Percentiles rank a stretch among this genome's conserved stretches.
Evolutionary conservation across 1,140 invertebrate genomes (phyloP).

Genomic region (Oryzaephilus surinamensis): DNA sequence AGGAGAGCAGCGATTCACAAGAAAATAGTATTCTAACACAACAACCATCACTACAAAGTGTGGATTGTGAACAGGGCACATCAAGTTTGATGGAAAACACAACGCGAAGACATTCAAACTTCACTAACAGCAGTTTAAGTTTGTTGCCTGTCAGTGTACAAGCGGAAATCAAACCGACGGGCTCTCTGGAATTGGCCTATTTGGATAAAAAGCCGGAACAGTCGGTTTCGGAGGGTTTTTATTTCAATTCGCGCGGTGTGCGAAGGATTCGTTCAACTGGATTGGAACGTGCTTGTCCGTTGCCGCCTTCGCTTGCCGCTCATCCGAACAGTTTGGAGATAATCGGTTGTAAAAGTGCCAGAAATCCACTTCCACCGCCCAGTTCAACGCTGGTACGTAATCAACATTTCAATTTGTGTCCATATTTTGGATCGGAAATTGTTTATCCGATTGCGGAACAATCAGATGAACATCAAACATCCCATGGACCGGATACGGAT

Average conservation of each 20-base stretch:
- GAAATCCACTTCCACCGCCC: constrained; percentile 46
- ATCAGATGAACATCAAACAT: constrained; percentile 65
- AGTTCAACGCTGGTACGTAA: constrained; percentile 54
- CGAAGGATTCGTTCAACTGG: constrained; percentile 55
- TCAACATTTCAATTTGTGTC: constrained; percentile 53
- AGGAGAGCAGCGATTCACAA: constrained; percentile 39
- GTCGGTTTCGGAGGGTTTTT: constrained; percentile 29
- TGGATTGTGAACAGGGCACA: constrained; percentile 36
- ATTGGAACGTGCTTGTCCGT: constrained; percentile 53
- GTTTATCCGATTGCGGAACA: constrained; percentile 77
- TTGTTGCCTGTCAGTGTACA: constrained; percentile 33
- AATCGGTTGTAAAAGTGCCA: constrained; percentile 47
- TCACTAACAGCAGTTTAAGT: constrained; percentile 43
- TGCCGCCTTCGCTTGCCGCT: constrained; percentile 42
- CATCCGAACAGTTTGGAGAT: constrained; percentile 59
- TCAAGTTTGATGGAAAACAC: too few relatives aligned
- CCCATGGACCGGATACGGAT: constrained; percentile 52
- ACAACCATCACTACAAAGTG: constrained; percentile 36
- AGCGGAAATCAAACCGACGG: constrained; percentile 34
- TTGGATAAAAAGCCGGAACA: constrained; percentile 35
- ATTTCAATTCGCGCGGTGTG: constrained; percentile 35
- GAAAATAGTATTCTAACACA: constrained; percentile 38
- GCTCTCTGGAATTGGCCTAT: constrained; percentile 25
- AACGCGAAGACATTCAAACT: constrained; percentile 51
- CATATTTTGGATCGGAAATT: constrained; percentile 64